Conservation (phyloP, 2,113 vertebrate species). For the Osmerus mordax region DNA sequence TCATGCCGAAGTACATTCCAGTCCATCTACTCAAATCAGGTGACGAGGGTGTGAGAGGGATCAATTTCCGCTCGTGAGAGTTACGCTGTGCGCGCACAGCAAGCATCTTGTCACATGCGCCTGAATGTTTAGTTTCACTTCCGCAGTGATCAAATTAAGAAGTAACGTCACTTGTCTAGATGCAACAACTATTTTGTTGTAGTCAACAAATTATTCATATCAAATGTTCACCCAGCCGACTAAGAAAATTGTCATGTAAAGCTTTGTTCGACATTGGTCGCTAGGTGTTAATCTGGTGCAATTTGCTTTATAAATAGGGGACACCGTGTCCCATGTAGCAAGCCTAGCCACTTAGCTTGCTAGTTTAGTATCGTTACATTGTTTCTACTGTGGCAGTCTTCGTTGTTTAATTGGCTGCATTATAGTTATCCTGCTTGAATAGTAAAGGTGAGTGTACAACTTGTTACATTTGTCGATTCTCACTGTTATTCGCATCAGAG, state of each 20-base stretch:
- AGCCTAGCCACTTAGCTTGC: conserved; percentile 3
- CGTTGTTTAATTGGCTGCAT: background rate
- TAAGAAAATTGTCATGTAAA: background rate
- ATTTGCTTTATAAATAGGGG: conserved; percentile 5
- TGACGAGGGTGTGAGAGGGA: conserved; percentile 27
- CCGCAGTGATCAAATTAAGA: conserved; percentile 52
- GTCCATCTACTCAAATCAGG: conserved; percentile 20
- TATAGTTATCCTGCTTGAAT: background rate
- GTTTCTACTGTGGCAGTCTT: background rate
- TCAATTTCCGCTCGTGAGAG: conserved; percentile 37
- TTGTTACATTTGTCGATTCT: background rate
- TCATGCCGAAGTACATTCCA: background rate
- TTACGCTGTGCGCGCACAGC: conserved; percentile 8
- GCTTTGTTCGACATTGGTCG: background rate
- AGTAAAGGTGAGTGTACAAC: background rate
- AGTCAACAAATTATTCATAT: background rate
- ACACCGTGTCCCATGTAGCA: background rate
- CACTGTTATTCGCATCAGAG: too few relatives aligned
- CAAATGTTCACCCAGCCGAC: background rate
- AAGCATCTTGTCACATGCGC: conserved; percentile 40
- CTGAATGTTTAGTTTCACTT: conserved; percentile 69
- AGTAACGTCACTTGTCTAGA: conserved; percentile 1
- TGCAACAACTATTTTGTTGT: background rate
- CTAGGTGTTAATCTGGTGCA: background rate
- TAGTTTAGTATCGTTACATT: background rate